Evolutionary conservation across 2,113 vertebrate species (phyloP).

Genomic region (Microcebus griseorufus): DNA sequence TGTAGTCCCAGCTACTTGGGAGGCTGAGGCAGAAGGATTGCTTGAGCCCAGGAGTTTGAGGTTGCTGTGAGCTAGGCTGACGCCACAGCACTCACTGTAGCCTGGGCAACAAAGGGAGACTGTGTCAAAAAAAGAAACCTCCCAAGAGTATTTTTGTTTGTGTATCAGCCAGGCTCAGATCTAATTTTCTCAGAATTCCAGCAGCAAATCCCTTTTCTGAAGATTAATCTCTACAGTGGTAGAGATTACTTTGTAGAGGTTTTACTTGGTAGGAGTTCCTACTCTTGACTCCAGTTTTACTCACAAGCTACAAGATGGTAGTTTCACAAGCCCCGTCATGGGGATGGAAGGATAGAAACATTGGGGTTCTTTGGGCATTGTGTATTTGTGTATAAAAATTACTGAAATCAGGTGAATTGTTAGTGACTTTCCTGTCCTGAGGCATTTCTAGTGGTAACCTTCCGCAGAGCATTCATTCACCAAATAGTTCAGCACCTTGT

Average conservation of each 20-base stretch:
- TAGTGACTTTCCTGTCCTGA: background rate
- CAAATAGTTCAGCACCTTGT: background rate
- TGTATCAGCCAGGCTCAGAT: background rate
- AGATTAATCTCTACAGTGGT: background rate
- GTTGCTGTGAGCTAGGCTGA: too few relatives aligned
- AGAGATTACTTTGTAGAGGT: constrained; percentile 7
- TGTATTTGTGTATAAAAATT: background rate
- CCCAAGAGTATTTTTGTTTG: background rate
- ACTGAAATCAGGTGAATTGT: background rate
- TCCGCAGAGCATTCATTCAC: background rate
- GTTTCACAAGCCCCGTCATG: background rate
- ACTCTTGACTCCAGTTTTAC: background rate
- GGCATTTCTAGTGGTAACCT: background rate
- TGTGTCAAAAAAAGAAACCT: background rate
- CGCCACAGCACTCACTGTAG: too few relatives aligned
- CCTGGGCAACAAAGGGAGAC: too few relatives aligned
- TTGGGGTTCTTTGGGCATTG: background rate
- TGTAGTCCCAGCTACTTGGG: too few relatives aligned
- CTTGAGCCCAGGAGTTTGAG: too few relatives aligned
- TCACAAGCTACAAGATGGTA: background rate
- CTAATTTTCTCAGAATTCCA: constrained; percentile 39
- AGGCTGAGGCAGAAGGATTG: too few relatives aligned
- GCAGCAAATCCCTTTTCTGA: constrained; percentile 20
- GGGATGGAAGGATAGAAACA: background rate
- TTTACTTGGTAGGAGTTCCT: background rate